Evolutionary conservation across 53 echinoderm and acorn worm genomes (phyloP), one percentile per base, ranked within the genome.

Genomic region (Apostichopus leukothele): DNA sequence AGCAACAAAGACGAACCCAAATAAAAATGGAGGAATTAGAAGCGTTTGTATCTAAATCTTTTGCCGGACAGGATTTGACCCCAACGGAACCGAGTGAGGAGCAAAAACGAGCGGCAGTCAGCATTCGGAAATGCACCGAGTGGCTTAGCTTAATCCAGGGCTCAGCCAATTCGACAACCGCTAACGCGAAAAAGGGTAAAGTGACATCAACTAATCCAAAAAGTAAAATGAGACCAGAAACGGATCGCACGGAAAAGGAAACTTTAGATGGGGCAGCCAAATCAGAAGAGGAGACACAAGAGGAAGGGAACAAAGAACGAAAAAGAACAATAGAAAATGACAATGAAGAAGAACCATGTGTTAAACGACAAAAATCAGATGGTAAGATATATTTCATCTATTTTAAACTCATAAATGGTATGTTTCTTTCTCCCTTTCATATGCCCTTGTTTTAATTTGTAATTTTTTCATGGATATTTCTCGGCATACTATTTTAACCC

Each of bases 31-130:
- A 99, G 66, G 94, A 94, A 89, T 88, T 99, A 10, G 91, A 95
- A 90, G 96, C 96, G 0, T 99, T 99, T 92, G 99, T 99, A 13
- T 89, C 94, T 6, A 99, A 99, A 84, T 99, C 99, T 66, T 99
- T 99, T 83, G 99, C 93, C 50, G 92, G 91, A n/a, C 68, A 86
- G n/a, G 93, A 96, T 26, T 79, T 75, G 12, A 74, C 83, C 14
- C 85, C 81, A 9, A 79, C 87, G 26, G 76, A 87, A n/a, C 88
- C 91, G 68, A 87, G 71, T 51, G 74, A 89, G 1, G 88, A 91
- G 27, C 89, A 91, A 21, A 75, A 87, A 4, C 22, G 92, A 9
- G 91, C 90, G 14, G 87, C 92, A 22, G 92, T 91, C 8, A 93
- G 85, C 83, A 91, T 96, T 71, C 91, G 92, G 20, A 96, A 96